phyloP scores from a whole-genome alignment of 92 coral and sea anemone genomes.

The Montipora capitata region DNA sequence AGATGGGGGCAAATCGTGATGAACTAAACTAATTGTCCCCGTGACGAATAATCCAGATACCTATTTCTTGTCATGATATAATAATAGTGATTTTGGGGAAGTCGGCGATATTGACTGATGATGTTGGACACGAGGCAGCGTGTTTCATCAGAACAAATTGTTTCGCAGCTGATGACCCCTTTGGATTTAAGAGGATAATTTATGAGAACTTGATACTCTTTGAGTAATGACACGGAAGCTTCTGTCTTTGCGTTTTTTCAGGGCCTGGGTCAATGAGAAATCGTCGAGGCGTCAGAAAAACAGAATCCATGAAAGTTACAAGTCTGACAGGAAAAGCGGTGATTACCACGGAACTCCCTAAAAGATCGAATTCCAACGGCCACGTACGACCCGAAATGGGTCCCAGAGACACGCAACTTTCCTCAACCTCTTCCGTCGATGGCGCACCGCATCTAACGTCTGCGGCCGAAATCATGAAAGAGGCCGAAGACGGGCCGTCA shows the following conservation, averaged over 20 bases:
- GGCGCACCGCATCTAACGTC: slow-evolving; percentile 16
- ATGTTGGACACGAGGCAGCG: not conserved
- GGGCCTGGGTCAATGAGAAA: slow-evolving; percentile 95
- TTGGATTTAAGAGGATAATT: too few relatives aligned
- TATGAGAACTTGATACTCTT: too few relatives aligned
- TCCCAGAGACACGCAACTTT: not conserved
- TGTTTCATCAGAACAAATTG: not conserved
- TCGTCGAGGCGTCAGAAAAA: slow-evolving; percentile 82
- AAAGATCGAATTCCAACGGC: slow-evolving; percentile 70
- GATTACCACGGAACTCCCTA: slow-evolving; percentile 91
- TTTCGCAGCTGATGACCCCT: too few relatives aligned
- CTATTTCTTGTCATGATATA: too few relatives aligned
- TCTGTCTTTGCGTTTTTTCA: not conserved
- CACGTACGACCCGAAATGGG: slow-evolving; percentile 12
- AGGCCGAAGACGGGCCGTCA: slow-evolving; percentile 10
- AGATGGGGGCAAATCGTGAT: too few relatives aligned
- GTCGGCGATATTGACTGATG: not conserved
- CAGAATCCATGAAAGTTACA: slow-evolving; percentile 96
- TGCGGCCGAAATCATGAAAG: not conserved
- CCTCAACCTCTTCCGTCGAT: slow-evolving; percentile 34
- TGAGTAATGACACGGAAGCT: too few relatives aligned
- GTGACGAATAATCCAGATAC: too few relatives aligned
- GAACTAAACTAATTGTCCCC: too few relatives aligned
- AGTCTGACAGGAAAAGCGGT: slow-evolving; percentile 91
- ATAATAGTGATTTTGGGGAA: not conserved